Conservation (phyloP, 1,140 invertebrate species). For the Panagrolaimus sp. region DNA sequence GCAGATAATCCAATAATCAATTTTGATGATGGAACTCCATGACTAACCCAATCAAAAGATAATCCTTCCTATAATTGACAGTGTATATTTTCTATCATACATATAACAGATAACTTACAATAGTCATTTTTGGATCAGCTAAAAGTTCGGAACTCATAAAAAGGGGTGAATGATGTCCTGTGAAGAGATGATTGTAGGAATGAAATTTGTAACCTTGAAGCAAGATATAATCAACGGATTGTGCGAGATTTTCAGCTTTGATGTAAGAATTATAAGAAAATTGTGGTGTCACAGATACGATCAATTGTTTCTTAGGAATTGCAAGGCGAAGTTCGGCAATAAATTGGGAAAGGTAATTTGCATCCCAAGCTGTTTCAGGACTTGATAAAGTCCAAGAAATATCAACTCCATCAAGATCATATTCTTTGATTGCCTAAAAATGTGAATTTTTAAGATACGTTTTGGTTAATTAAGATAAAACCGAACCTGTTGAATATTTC, state of each 20-base stretch:
- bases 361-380: background rate
- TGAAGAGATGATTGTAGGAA: background rate
- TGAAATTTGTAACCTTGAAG: conserved; percentile 26
- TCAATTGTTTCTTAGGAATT: conserved; percentile 5
- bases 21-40: background rate
- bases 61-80: conserved; percentile 4
- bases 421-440: background rate
- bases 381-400: background rate
- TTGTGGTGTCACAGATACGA: background rate
- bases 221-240: conserved; percentile 3
- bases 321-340: conserved; percentile 15
- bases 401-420: conserved; percentile 7
- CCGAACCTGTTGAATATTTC: conserved; percentile 4
- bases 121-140: background rate
- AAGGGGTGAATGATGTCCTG: conserved; percentile 28
- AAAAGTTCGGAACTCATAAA: background rate
- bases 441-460: background rate
- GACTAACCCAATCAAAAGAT: background rate
- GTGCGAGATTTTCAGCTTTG: background rate
- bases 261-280: conserved; percentile 14
- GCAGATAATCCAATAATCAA: conserved; percentile 22
- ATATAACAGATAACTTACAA: conserved; percentile 13
- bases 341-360: background rate
- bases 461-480: background rate
- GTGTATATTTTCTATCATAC: background rate